Percentiles rank a stretch among this genome's conserved stretches.
Evolutionary conservation across 1,140 invertebrate genomes (phyloP).

Genomic region (Drosophila seguyi): DNA sequence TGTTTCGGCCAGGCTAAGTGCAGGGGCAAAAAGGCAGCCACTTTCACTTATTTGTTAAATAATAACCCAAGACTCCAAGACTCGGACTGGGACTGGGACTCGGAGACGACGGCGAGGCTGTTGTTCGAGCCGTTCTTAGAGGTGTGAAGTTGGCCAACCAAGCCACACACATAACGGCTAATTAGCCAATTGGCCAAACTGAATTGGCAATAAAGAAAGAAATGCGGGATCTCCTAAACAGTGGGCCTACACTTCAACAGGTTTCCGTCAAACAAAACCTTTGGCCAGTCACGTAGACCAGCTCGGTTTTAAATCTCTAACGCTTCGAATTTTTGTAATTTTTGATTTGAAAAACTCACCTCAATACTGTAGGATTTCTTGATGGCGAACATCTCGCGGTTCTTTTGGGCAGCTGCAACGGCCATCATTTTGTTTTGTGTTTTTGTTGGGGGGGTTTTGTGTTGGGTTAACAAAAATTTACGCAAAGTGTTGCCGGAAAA

Average conservation of each 20-base stretch:
- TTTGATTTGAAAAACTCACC: conserved; percentile 88
- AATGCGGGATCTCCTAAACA: conserved; percentile 20
- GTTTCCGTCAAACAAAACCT: conserved; percentile 44
- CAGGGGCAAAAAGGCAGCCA: conserved; percentile 70
- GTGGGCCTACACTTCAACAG: conserved; percentile 22
- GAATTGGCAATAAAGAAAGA: conserved; percentile 38
- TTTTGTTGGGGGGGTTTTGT: conserved; percentile 37
- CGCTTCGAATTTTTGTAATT: neutral
- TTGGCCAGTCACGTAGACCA: conserved; percentile 74
- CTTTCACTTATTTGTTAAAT: conserved; percentile 83
- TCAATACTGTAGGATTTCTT: conserved; percentile 99
- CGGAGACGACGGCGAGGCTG: no score
- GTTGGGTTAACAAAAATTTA: conserved; percentile 72
- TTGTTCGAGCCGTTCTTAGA: conserved; percentile 51
- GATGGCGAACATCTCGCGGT: conserved; percentile 96
- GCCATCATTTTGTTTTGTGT: conserved; percentile 89
- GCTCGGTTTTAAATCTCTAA: conserved; percentile 6
- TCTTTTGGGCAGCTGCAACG: conserved; percentile 94
- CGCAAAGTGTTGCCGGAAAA: conserved; percentile 62
- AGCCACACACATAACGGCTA: conserved; percentile 19
- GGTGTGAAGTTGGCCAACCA: conserved; percentile 40
- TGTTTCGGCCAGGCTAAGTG: conserved; percentile 68
- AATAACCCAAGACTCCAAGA: conserved; percentile 56
- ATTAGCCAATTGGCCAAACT: conserved; percentile 23
- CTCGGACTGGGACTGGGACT: no score